phyloP scores from a whole-genome alignment of 2,113 vertebrate genomes.

The Neogale vison region DNA sequence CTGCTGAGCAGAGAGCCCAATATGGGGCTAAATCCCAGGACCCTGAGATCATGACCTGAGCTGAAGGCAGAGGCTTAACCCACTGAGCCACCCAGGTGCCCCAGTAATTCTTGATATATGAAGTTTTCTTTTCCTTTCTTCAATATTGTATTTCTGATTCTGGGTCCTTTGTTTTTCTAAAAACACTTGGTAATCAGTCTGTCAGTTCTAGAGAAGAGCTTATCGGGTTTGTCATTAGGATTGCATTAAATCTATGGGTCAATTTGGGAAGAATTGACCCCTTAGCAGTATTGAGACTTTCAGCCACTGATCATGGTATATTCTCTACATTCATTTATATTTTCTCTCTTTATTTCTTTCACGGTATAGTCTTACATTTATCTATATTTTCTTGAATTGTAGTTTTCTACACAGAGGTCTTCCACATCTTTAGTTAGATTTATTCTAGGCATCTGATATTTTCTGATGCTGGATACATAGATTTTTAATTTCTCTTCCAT shows the following conservation, averaged over 20 bases:
- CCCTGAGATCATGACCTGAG: no score
- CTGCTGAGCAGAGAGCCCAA: no score
- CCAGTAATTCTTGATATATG: background rate
- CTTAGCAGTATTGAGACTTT: background rate
- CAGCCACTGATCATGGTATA: background rate
- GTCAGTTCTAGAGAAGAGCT: background rate
- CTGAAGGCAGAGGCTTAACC: no score
- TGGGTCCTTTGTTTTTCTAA: background rate
- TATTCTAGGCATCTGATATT: background rate
- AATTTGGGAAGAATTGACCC: background rate
- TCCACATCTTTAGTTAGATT: background rate
- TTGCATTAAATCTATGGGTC: background rate
- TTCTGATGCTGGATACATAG: background rate
- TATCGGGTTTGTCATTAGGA: background rate
- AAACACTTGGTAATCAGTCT: background rate
- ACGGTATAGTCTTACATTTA: background rate
- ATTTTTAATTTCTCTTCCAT: background rate
- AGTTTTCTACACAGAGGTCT: background rate
- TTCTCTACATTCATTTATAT: background rate
- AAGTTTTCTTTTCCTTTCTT: background rate
- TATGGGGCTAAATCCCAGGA: fast-evolving
- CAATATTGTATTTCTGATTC: background rate
- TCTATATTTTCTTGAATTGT: background rate
- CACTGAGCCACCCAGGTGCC: no score
- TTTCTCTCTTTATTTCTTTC: no score